Evolutionary conservation across 2,113 vertebrate genomes (phyloP).

Genomic region (Marcusenius ussheri): DNA sequence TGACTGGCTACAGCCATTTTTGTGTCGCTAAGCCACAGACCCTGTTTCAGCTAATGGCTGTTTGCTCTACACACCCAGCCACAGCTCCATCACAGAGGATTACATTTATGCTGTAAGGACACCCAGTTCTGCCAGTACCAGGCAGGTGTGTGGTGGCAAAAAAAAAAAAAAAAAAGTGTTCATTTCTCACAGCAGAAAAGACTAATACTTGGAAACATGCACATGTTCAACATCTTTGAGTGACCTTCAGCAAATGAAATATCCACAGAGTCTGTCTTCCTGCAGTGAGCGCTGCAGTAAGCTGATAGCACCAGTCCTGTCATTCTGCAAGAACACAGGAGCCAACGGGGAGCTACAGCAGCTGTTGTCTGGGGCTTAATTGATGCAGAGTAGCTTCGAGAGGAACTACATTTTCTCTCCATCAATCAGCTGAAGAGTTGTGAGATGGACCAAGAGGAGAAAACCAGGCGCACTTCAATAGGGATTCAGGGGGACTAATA

Average conservation of each 20-base stretch:
- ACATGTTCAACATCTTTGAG: neutral
- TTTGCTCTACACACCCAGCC: neutral
- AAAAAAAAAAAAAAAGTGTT: neutral
- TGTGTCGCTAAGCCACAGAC: constrained; percentile 25
- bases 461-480: neutral
- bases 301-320: neutral
- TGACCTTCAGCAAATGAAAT: neutral
- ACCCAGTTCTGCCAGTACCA: neutral
- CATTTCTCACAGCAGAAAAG: neutral
- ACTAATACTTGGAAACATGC: neutral
- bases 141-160: neutral
- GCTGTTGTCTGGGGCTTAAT: neutral
- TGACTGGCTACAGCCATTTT: neutral
- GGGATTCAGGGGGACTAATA: neutral
- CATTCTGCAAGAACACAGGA: neutral
- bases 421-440: neutral
- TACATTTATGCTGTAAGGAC: neutral
- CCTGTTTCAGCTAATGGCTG: constrained; percentile 28
- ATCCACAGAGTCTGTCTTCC: neutral
- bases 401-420: neutral
- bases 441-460: neutral
- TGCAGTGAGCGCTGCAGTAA: neutral
- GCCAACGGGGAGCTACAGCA: neutral
- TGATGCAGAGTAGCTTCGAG: neutral
- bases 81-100: neutral